Base-by-base conservation (phyloP, 2,888 invertebrate species). In the Entomobrya proxima region DNA sequence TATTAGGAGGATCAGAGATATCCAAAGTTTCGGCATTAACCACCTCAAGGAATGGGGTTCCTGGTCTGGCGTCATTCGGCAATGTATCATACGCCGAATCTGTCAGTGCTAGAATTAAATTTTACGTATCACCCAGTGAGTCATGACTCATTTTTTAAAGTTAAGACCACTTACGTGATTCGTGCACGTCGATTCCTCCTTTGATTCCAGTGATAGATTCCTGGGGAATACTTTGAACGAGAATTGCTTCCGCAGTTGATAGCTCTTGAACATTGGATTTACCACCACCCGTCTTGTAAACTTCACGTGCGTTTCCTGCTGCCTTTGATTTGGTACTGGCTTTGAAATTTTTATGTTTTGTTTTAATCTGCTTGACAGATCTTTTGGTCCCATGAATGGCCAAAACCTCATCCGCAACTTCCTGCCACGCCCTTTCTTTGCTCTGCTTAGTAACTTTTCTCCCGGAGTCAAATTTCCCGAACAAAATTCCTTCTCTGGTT, bases 251-350 rank as follows among this genome's bases (percentile, higher is more conserved):
- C 0, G 52, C 50, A 13, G 32, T 11, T 15, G 32, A 44, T 40
- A 81, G 35, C 11, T 27, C 7, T 6, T 6, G 35, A 13, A 58
- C 13, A 0, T 50, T 50, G 0, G 85, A 37, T 2, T 40, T 1
- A 0, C 87, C 87, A 2, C 87, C 87, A 27, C 87, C 87, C 2
- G 87, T 87, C 75, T 78, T 77, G 4, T 52, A 21, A 2, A 69
- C 24, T 15, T 75, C 72, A 1, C 3, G 21, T 21, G 27, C 50
- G 32, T 85, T 87, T 6, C 1, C 21, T 1, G 77, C 24, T 11
- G 30, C 72, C 0, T 44, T 77, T 15, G 37, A 35, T 21, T 81
- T 81, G 0, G 52, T 40, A 0, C 32, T n/a, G 2, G 74, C n/a
- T 40, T 74, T 85, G 9, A 78, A 6, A n/a, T 77, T 74, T 1